These are phyloP conservation scores for Trachythela sp. DNA, from an alignment of 64 coral and sea anemone species.

Conservation along the genomic window DNA sequence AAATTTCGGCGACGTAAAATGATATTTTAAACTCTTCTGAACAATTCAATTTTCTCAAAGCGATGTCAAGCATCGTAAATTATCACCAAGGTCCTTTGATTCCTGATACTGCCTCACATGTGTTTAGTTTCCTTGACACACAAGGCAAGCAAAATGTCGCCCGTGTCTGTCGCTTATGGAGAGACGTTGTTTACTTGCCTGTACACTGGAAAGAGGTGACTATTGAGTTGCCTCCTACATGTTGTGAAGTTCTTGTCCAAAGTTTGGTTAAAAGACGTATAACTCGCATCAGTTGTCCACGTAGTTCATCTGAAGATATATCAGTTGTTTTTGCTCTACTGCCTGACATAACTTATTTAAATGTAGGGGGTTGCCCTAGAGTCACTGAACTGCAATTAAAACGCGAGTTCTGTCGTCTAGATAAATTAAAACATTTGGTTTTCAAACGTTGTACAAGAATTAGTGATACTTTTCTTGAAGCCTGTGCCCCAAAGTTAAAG, in stretches of 20 bases:
- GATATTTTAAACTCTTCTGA: background rate
- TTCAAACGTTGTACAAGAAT: conserved; percentile 75
- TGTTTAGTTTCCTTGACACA: conserved; percentile 70
- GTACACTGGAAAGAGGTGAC: conserved; percentile 66
- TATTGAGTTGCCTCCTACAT: conserved; percentile 66
- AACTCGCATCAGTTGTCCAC: conserved; percentile 57
- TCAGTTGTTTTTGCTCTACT: conserved; percentile 57
- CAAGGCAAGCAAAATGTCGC: conserved; percentile 71
- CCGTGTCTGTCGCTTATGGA: conserved; percentile 78
- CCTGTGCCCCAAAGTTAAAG: conserved; percentile 55
- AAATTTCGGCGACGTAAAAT: background rate
- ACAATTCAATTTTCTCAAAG: background rate
- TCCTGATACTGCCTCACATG: conserved; percentile 68
- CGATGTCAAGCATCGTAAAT: background rate
- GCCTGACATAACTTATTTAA: conserved; percentile 68
- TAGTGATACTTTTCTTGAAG: conserved; percentile 74
- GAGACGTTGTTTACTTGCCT: conserved; percentile 57
- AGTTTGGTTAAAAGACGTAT: conserved; percentile 73
- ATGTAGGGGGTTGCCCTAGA: conserved; percentile 69
- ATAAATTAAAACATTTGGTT: conserved; percentile 59
- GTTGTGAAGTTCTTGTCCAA: conserved; percentile 53
- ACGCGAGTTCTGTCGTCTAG: conserved; percentile 55
- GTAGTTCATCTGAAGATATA: conserved; percentile 65
- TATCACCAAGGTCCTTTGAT: conserved; percentile 81
- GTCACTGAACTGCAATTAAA: conserved; percentile 75